Percentiles rank a stretch among this genome's conserved stretches.
These are phyloP conservation scores for Montipora cactus DNA, from an alignment of 64 coral and sea anemone genomes.

Conservation along the genomic window DNA sequence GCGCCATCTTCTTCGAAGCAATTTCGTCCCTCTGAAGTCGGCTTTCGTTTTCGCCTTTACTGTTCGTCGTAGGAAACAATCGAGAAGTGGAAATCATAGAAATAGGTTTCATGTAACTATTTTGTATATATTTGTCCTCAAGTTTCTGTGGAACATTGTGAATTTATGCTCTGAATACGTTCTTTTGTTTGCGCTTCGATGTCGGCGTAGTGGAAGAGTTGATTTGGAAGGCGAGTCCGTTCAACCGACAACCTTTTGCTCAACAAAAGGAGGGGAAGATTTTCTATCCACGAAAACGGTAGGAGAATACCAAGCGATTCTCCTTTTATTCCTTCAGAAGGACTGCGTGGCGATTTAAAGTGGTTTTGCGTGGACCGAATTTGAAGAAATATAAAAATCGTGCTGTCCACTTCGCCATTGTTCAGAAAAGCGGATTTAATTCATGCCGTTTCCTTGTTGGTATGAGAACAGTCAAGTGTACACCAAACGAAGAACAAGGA, in stretches of 20 bases:
- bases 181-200: constrained; percentile 67
- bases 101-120: constrained; percentile 20
- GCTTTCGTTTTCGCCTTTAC: constrained; percentile 62
- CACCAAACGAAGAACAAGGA: neutral
- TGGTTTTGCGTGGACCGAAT: constrained; percentile 59
- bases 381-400: constrained; percentile 32
- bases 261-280: neutral
- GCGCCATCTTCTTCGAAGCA: constrained; percentile 96
- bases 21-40: constrained; percentile 42
- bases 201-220: constrained; percentile 55
- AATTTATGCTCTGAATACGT: constrained; percentile 55
- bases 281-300: constrained; percentile 40
- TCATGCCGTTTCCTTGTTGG: constrained; percentile 22
- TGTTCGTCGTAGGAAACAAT: neutral
- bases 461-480: constrained; percentile 15
- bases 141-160: constrained; percentile 2
- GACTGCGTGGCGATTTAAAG: neutral
- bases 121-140: neutral
- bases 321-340: neutral
- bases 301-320: constrained; percentile 68
- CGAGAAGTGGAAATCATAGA: constrained; percentile 22
- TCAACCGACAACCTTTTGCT: constrained; percentile 43
- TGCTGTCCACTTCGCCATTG: constrained; percentile 24
- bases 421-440: constrained; percentile 38
- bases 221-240: constrained; percentile 57